A percentile compares a stretch with the other conserved stretches of the same genome.
These are phyloP conservation scores for Neoseiulus cucumeris DNA, from an alignment of 1,140 invertebrate species.

Conservation along the genomic window DNA sequence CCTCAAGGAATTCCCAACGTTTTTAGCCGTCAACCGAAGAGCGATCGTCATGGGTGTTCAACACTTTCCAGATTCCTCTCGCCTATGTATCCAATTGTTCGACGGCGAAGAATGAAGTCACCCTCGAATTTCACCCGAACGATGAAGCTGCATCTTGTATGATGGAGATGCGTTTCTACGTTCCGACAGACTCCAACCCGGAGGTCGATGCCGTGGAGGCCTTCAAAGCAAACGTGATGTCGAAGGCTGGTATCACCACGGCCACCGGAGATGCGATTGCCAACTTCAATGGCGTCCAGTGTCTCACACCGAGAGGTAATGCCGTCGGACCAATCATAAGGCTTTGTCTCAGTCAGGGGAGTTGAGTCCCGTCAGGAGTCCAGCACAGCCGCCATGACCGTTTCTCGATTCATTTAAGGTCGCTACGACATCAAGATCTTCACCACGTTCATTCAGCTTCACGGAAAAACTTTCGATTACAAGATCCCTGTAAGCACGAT, in stretches of 20 bases:
- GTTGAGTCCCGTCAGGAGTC: neutral
- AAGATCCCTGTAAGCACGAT: slow-evolving; percentile 96
- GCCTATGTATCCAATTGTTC: slow-evolving; percentile 87
- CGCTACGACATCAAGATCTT: slow-evolving; percentile 99
- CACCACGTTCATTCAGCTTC: slow-evolving; percentile 88
- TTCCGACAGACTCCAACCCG: slow-evolving; percentile 61
- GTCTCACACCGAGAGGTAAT: slow-evolving; percentile 64
- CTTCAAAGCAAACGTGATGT: slow-evolving; percentile 80
- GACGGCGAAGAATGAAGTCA: slow-evolving; percentile 96
- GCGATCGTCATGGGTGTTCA: neutral
- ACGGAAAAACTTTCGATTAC: slow-evolving; percentile 99
- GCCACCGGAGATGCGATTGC: slow-evolving; percentile 93
- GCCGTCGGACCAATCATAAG: neutral
- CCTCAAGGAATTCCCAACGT: neutral
- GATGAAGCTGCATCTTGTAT: slow-evolving; percentile 91
- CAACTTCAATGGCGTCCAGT: slow-evolving; percentile 88
- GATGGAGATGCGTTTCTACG: slow-evolving; percentile 94
- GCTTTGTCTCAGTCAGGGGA: neutral
- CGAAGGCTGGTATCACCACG: slow-evolving; percentile 90
- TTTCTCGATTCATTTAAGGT: slow-evolving; percentile 39
- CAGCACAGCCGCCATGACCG: too few species aligned
- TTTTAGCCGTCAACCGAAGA: neutral
- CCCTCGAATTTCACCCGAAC: slow-evolving; percentile 94
- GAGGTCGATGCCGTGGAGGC: slow-evolving; percentile 69
- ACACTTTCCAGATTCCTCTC: slow-evolving; percentile 89